Base-by-base conservation (phyloP, 2,888 invertebrate genomes). In the Conchocele bisecta region DNA sequence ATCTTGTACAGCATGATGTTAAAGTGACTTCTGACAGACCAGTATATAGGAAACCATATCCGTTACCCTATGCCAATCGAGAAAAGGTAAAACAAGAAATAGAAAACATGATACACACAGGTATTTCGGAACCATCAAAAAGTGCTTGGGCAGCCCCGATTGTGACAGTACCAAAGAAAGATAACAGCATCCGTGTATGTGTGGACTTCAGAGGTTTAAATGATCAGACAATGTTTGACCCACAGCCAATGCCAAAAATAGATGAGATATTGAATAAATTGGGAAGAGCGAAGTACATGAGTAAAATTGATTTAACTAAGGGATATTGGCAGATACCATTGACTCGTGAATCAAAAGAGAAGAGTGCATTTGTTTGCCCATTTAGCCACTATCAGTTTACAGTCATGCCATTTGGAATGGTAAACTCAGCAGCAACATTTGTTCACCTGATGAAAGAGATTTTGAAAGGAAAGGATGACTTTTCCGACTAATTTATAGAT, bases 371-470 rank as follows among this genome's bases (percentile, higher is more conserved):
- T 42, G 42, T 42, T 20, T 20, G 17, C 17, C 42, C 42, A 7
- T 42, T 42, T n/a, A 22, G 42, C 17, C 42, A 42, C 22, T 42
- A 9, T 15, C 42, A 42, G 22, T 42, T 42, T 42, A 42, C n/a
- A 42, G 42, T 42, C 42, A 17, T 42, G n/a, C 42, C 42, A 42
- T 42, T 42, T 42, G 42, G 42, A 9, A 42, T 42, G 42, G 42
- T 42, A 42, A 42, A 42, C n/a, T 42, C 42, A 9, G 42, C 42
- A 20, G 42, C 42, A 7, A 42, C 17, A 20, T 42, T 42, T 42
- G 42, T 42, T n/a, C n/a, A 22, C n/a, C 22, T 42, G 42, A 42
- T 42, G 7, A 42, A 42, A 15, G 22, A 42, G 22, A 22, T 42
- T 6, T 22, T 42, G 7, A 6, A 6, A 9, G 42, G 42, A 6